These are phyloP conservation scores for Aphrophora alni DNA, from an alignment of 2,888 invertebrate species.

Conservation along the genomic window DNA sequence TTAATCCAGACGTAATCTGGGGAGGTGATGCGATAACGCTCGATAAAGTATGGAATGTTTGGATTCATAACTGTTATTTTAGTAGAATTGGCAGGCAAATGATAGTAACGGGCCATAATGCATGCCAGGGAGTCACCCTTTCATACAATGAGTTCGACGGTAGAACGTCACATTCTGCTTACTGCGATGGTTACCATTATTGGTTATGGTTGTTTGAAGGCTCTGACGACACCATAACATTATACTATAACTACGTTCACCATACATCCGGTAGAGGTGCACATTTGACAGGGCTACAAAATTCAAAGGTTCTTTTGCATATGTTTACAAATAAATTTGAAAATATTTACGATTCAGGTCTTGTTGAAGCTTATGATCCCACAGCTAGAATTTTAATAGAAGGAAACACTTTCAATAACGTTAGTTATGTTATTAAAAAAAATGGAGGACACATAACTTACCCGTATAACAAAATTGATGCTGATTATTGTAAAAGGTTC, in stretches of 20 bases:
- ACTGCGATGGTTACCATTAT: conserved; percentile 27
- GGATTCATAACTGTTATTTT: conserved; percentile 9
- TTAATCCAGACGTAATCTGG: conserved; percentile 24
- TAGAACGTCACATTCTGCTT: background rate
- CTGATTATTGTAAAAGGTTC: no score
- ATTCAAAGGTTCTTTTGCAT: background rate
- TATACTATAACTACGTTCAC: conserved; percentile 16
- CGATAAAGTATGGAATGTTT: background rate
- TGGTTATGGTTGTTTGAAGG: conserved; percentile 32
- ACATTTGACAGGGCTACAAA: background rate
- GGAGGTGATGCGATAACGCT: conserved; percentile 25
- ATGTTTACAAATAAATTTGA: background rate
- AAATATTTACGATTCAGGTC: background rate
- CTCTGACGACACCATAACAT: conserved; percentile 16
- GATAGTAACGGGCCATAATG: conserved; percentile 10
- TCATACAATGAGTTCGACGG: conserved; percentile 27
- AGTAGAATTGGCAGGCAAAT: conserved; percentile 28
- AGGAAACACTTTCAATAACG: conserved; percentile 3
- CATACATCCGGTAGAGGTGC: conserved; percentile 16
- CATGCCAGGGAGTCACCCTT: background rate
- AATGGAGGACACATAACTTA: no score
- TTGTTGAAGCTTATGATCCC: background rate
- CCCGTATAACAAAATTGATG: no score
- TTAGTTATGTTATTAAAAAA: background rate
- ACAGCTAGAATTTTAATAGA: conserved; percentile 9